Evolutionary conservation across 2,113 vertebrate genomes (phyloP).

Genomic region (Sprattus sprattus): DNA sequence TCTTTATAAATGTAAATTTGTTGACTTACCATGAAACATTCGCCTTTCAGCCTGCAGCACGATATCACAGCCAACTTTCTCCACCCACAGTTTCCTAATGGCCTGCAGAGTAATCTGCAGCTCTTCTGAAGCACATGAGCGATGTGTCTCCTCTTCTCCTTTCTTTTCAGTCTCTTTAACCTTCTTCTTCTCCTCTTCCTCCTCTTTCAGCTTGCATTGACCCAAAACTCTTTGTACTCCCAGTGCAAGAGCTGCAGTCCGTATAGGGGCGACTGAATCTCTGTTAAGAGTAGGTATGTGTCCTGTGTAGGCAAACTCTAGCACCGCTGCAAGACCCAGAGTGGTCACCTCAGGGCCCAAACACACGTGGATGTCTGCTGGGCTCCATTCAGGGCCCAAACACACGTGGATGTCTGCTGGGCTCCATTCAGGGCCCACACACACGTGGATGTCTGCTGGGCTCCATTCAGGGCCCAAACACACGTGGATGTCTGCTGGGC

Average conservation of each 20-base stretch:
- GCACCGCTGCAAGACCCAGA: slow-evolving; percentile 69
- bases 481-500: slow-evolving; percentile 23
- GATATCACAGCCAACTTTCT: slow-evolving; percentile 80
- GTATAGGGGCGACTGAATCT: slow-evolving; percentile 54
- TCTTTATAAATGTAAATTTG: neutral
- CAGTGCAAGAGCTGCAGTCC: slow-evolving; percentile 64
- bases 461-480: slow-evolving; percentile 19
- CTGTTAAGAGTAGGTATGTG: slow-evolving; percentile 47
- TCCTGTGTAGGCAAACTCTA: slow-evolving; percentile 85
- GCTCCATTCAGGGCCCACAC: slow-evolving; percentile 20
- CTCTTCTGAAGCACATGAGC: slow-evolving; percentile 64
- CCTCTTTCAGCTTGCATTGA: slow-evolving; percentile 52
- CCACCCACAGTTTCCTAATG: slow-evolving; percentile 68
- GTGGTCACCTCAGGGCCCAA: slow-evolving; percentile 40
- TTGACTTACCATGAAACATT: slow-evolving; percentile 67
- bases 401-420: slow-evolving; percentile 25
- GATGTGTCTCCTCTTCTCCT: neutral
- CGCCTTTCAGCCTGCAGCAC: slow-evolving; percentile 69
- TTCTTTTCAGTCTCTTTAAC: neutral
- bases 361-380: slow-evolving; percentile 24
- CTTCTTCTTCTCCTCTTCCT: slow-evolving; percentile 2
- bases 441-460: slow-evolving; percentile 26
- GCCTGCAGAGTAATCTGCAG: slow-evolving; percentile 65
- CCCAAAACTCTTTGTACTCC: slow-evolving; percentile 69
- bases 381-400: slow-evolving; percentile 16